Conservation (phyloP, 2,113 vertebrate genomes). For the Microcebus griseorufus region DNA sequence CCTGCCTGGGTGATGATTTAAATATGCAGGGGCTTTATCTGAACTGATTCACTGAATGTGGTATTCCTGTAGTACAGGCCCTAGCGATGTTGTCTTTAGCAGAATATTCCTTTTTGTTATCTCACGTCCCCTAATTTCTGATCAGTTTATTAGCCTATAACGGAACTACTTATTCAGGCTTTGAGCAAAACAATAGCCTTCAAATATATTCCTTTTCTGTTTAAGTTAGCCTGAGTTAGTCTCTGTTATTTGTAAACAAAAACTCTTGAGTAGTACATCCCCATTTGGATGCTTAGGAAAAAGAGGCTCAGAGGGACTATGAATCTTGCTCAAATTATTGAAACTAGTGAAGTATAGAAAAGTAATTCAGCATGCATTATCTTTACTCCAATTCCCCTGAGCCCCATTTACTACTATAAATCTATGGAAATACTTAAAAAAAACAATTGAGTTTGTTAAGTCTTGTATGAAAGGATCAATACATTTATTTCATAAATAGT, state of each 20-base stretch:
- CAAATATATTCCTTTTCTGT: background rate
- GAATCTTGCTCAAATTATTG: background rate
- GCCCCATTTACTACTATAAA: too few species aligned
- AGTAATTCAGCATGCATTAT: background rate
- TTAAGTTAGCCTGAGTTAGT: background rate
- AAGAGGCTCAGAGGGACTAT: background rate
- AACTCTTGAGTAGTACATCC: background rate
- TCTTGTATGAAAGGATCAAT: background rate
- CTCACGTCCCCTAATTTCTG: background rate
- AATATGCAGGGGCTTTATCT: background rate
- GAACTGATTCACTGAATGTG: background rate
- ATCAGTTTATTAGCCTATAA: background rate
- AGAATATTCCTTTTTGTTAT: background rate
- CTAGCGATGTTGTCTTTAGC: background rate
- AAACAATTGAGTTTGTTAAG: background rate
- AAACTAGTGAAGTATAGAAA: background rate
- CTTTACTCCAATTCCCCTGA: background rate
- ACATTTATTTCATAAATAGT: background rate
- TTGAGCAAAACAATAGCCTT: background rate
- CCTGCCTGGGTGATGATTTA: background rate
- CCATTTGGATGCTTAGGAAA: background rate
- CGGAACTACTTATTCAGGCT: background rate
- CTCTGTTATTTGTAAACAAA: slow-evolving; percentile 36
- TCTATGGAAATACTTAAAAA: background rate
- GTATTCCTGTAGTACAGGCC: too few species aligned